Conservation (phyloP, 2,797 vertebrate genomes). For the Chaenodraco wilsoni region DNA sequence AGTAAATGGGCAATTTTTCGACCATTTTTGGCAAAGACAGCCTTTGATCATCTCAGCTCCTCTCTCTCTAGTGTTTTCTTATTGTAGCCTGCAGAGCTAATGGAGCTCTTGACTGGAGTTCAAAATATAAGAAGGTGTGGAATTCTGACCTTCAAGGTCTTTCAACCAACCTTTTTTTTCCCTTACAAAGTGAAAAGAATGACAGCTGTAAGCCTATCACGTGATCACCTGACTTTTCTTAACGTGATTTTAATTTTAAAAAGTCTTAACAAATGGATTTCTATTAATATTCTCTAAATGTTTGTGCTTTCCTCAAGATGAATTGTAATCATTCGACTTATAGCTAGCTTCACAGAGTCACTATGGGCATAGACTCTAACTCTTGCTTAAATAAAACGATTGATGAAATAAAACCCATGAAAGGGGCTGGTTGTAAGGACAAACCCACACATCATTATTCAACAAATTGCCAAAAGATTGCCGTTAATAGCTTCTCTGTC, state of each 20-base stretch:
- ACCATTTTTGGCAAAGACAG: conserved; percentile 76
- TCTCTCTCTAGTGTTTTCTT: conserved; percentile 77
- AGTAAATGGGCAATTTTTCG: conserved; percentile 84
- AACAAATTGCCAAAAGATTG: no score
- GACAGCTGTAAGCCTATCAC: conserved; percentile 2
- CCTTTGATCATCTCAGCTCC: conserved; percentile 85
- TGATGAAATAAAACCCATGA: no score
- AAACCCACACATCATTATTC: no score
- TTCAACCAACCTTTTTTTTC: conserved; percentile 49
- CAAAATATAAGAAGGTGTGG: conserved; percentile 64
- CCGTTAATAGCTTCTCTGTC: no score
- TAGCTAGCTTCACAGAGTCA: background rate
- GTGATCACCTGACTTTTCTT: no score
- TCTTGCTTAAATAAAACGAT: background rate
- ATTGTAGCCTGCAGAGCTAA: conserved; percentile 73
- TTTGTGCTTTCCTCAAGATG: background rate
- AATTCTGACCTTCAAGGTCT: conserved; percentile 36
- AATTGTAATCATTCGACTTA: background rate
- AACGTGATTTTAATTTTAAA: no score
- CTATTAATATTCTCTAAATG: background rate
- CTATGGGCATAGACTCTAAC: background rate
- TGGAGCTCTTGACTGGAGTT: conserved; percentile 79
- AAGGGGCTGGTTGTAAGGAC: no score
- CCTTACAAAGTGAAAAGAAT: conserved; percentile 47
- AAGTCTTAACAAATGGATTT: background rate